Evolutionary conservation across 2,113 vertebrate genomes (phyloP).

Genomic region (Ceratotherium simum): DNA sequence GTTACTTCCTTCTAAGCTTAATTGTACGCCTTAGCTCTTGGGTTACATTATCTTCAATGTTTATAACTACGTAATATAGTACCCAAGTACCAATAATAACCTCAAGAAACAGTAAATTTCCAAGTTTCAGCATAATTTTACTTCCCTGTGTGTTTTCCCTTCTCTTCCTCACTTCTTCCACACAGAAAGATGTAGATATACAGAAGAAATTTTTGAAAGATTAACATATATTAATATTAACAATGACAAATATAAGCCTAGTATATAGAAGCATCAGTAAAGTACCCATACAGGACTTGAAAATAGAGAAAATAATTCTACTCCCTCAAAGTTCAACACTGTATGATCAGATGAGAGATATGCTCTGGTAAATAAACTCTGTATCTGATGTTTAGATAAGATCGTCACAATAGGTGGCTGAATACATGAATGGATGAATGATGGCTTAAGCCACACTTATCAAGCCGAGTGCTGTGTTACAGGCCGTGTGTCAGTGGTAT

Average conservation of each 20-base stretch:
- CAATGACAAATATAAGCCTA: background rate
- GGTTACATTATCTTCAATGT: background rate
- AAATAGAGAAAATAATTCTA: background rate
- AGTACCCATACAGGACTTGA: background rate
- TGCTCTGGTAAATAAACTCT: background rate
- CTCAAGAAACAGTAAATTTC: background rate
- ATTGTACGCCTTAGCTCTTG: background rate
- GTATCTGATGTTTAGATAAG: no score
- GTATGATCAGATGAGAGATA: background rate
- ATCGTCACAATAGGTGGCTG: background rate
- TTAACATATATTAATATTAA: background rate
- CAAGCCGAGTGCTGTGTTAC: background rate
- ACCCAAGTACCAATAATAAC: background rate
- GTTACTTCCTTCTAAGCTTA: background rate
- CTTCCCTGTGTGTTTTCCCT: background rate
- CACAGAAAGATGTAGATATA: background rate
- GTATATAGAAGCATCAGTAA: background rate
- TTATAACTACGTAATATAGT: background rate
- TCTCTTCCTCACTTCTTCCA: background rate
- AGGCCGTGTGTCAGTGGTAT: fast-evolving
- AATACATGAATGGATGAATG: background rate
- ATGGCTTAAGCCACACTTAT: background rate
- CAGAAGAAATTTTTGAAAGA: background rate
- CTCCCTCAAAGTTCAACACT: background rate
- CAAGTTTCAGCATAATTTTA: background rate